These are phyloP conservation scores for Apamea epomidion DNA, from an alignment of 2,888 invertebrate species.

Conservation along the genomic window DNA sequence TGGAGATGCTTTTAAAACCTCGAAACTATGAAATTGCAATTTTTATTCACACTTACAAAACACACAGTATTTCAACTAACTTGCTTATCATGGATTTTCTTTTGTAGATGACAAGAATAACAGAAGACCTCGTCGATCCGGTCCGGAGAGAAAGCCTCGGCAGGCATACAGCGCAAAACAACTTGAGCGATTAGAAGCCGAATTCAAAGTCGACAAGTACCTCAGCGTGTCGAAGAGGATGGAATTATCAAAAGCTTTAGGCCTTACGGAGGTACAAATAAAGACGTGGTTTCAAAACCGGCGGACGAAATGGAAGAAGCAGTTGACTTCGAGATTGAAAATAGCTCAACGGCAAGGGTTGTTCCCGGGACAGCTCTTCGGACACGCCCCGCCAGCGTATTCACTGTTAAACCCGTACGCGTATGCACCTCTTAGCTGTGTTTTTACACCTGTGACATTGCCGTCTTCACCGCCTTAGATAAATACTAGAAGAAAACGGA, in stretches of 20 bases:
- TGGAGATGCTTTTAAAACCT: slow-evolving; percentile 67
- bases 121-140: slow-evolving; percentile 95
- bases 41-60: slow-evolving; percentile 52
- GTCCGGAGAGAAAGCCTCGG: slow-evolving; percentile 97
- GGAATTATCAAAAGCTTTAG: slow-evolving; percentile 97
- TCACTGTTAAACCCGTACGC: slow-evolving; percentile 92
- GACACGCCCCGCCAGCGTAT: slow-evolving; percentile 91
- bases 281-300: slow-evolving; percentile 99
- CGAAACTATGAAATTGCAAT: slow-evolving; percentile 53
- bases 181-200: slow-evolving; percentile 96
- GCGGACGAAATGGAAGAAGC: slow-evolving; percentile 99
- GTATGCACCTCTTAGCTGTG: slow-evolving; percentile 90
- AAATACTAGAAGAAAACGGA: not conserved
- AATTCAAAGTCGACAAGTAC: slow-evolving; percentile 99
- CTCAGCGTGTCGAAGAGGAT: slow-evolving; percentile 98
- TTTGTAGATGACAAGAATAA: slow-evolving; percentile 94
- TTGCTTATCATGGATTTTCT: slow-evolving; percentile 45
- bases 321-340: slow-evolving; percentile 96
- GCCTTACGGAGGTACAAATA: slow-evolving; percentile 98
- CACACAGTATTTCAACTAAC: slow-evolving; percentile 31
- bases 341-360: slow-evolving; percentile 96
- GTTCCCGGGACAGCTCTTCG: slow-evolving; percentile 93
- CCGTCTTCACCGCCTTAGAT: slow-evolving; percentile 82
- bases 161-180: slow-evolving; percentile 99
- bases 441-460: slow-evolving; percentile 90